Base-by-base conservation (phyloP, 2,888 invertebrate genomes). In the Aproaerema taeniolella region DNA sequence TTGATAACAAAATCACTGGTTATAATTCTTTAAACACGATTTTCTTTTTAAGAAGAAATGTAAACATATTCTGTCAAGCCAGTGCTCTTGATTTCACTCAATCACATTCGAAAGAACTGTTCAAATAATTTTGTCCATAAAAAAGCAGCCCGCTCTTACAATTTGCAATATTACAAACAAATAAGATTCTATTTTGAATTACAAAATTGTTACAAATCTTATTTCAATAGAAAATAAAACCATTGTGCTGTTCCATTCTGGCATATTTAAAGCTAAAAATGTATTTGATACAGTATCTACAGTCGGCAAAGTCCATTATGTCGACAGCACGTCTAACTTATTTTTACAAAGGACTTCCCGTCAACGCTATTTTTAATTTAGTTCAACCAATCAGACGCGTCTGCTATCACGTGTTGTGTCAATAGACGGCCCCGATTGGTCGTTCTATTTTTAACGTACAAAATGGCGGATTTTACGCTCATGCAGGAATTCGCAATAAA, bases 401-500 rank as follows among this genome's bases (percentile, higher is more conserved):
- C n/a, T n/a, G n/a, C n/a, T n/a, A n/a, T n/a, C n/a, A n/a, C n/a
- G n/a, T n/a, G n/a, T n/a, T n/a, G n/a, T 5, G 13, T 30, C 5
- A 30, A 26, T 9, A n/a, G 26, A 26, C 6, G 8, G 5, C n/a
- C n/a, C 8, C n/a, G 26, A 26, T 26, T 26, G 26, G 26, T 26
- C 26, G n/a, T 3, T 26, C 6, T n/a, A 26, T 9, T 26, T 5
- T 26, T 26, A 4, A 26, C 26, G n/a, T 3, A 34, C 20, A 24
- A 10, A 28, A 30, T 15, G 35, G 39, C 40, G 36, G 35, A 32
- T 33, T 30, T 37, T 31, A 38, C 41, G 39, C 47, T 50, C 44
- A 45, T 47, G 44, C 46, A 41, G 53, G 48, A 48, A 46, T 52
- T 51, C 37, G 42, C 50, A 62, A 66, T 62, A 68, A 67, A 67